Conservation (phyloP, 2,888 invertebrate genomes). For the Tryphoninae sp. region DNA sequence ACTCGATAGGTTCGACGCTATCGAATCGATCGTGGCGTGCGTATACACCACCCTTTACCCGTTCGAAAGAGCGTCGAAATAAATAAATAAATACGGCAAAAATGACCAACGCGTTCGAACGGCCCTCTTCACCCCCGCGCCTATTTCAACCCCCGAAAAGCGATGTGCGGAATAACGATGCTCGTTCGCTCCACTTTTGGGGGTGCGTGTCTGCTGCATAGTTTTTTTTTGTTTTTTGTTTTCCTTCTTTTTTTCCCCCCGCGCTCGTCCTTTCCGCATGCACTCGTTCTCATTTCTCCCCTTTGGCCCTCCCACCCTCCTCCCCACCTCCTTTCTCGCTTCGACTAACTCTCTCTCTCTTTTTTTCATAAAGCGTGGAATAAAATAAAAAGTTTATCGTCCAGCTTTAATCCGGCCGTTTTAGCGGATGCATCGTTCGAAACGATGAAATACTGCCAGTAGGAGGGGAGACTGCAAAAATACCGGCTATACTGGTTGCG, state of each 20-base stretch:
- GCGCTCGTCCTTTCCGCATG: conserved; percentile 8
- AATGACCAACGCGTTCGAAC: conserved; percentile 60
- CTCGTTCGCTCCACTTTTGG: conserved; percentile 64
- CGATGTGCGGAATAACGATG: conserved; percentile 63
- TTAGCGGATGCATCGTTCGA: conserved; percentile 72
- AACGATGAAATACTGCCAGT: conserved; percentile 73
- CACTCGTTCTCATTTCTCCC: conserved; percentile 45
- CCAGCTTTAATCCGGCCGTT: conserved; percentile 76
- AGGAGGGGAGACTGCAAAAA: conserved; percentile 62
- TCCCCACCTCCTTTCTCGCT: conserved; percentile 48
- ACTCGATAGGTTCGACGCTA: conserved; percentile 54
- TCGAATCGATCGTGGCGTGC: conserved; percentile 58
- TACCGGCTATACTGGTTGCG: conserved; percentile 46
- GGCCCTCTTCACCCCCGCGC: conserved; percentile 26
- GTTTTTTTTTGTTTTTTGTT: conserved; percentile 43
- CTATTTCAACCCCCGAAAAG: conserved; percentile 50
- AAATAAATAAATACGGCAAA: conserved; percentile 62
- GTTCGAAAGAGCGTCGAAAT: conserved; percentile 54
- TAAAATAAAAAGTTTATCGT: conserved; percentile 77
- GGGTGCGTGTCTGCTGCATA: conserved; percentile 36
- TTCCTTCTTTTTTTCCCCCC: conserved; percentile 1
- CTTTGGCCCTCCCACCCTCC: not conserved
- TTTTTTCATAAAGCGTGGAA: conserved; percentile 68
- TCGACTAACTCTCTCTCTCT: conserved; percentile 38
- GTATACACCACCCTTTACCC: conserved; percentile 30